Base-by-base conservation (phyloP, 2,797 vertebrate species). In the Coilia nasus region DNA sequence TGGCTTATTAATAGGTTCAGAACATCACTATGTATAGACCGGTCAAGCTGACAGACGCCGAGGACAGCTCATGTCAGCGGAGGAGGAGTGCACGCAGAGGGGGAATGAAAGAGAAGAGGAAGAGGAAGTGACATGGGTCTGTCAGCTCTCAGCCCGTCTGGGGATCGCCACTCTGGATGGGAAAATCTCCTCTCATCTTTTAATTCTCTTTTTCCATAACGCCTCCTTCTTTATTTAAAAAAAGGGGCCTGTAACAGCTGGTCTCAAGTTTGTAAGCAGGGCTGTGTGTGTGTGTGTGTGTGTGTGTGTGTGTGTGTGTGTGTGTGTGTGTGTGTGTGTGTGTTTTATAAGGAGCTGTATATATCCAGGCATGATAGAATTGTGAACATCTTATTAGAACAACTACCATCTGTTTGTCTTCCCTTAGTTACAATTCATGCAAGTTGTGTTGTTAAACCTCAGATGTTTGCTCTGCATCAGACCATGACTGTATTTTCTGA, bases 11-110 rank as follows among this genome's bases (percentile, higher is more conserved):
- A 41, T 41, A 41, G 35, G 35, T 41, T 5, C 35, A 41, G 35
- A n/a, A n/a, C n/a, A n/a, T n/a, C n/a, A n/a, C n/a, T n/a, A n/a
- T n/a, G n/a, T n/a, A n/a, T n/a, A n/a, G n/a, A n/a, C n/a, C n/a
- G n/a, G n/a, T n/a, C n/a, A n/a, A n/a, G n/a, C n/a, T 41, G 28
- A 75, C 67, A 75, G 28, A 17, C 67, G 6, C 15, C 12, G 67
- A 75, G 67, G 28, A 75, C 60, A 64, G 60, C 60, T 64, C n/a
- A 23, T 21, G n/a, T 64, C 60, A 25, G 60, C 60, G 60, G 31
- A 7, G 12, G 62, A 75, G 31, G 62, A 64, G 62, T 12, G 35
- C 35, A 9, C 9, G 31, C 2, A 19, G 9, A 75, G 67, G 28
- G 14, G 14, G 67, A 14, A 75, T 1, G 25, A 31, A 75, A 54